Evolutionary conservation across 2,113 vertebrate genomes (phyloP).

Genomic region (Myocastor coypus): DNA sequence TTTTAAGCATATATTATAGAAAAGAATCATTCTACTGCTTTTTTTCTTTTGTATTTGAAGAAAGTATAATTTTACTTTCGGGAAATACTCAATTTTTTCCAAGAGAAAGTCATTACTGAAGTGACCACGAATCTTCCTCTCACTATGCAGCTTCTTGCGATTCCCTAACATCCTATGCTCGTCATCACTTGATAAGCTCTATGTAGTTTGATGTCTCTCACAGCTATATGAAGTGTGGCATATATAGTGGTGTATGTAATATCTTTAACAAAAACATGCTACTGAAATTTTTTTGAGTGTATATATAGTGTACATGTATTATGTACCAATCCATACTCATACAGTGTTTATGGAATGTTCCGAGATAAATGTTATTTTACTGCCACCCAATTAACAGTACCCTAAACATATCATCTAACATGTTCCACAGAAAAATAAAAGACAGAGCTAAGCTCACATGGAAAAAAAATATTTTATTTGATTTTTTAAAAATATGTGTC

Average conservation of each 20-base stretch:
- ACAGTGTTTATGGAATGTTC: neutral
- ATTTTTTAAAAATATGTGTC: neutral
- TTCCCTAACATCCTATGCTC: neutral
- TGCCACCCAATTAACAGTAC: neutral
- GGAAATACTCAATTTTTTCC: neutral
- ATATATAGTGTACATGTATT: neutral
- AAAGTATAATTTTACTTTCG: neutral
- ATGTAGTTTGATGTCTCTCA: neutral
- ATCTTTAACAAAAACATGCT: neutral
- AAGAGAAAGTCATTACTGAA: neutral
- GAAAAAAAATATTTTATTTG: neutral
- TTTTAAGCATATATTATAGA: neutral
- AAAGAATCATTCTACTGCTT: neutral
- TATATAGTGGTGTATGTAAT: neutral
- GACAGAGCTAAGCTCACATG: neutral
- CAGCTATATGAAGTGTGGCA: neutral
- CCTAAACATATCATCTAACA: neutral
- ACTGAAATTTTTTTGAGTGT: neutral
- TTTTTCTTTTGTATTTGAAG: neutral
- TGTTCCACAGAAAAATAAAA: conserved; percentile 25
- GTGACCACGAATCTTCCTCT: neutral
- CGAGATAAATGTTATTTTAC: neutral
- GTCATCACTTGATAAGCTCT: neutral
- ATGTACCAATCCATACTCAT: neutral
- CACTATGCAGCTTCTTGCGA: neutral